Evolutionary conservation across 2,797 vertebrate genomes (phyloP).

Genomic region (Mionectes olivaceus): DNA sequence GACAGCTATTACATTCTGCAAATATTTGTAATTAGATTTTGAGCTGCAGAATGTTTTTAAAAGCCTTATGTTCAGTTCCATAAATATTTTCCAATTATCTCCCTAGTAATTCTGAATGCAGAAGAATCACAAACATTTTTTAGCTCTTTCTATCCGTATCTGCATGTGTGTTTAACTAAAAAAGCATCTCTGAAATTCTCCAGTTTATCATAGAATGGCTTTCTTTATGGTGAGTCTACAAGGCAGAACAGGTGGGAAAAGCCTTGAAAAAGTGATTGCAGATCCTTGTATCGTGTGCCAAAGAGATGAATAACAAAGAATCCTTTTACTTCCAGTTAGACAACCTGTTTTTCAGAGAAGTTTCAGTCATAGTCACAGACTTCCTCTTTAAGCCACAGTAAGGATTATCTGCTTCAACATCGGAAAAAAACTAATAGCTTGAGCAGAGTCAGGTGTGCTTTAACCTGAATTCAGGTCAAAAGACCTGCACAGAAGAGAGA

Average conservation of each 20-base stretch:
- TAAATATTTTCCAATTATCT: constrained; percentile 7
- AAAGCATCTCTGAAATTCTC: neutral
- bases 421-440: neutral
- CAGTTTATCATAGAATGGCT: neutral
- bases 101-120: neutral
- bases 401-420: neutral
- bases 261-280: neutral
- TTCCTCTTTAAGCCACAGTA: neutral
- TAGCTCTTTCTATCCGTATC: neutral
- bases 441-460: neutral
- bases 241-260: neutral
- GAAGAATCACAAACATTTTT: neutral
- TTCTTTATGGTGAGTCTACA: neutral
- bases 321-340: neutral
- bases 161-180: neutral
- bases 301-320: neutral
- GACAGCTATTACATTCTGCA: neutral
- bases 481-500: neutral
- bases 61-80: neutral
- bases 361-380: neutral
- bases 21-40: neutral
- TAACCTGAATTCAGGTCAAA: neutral
- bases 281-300: neutral
- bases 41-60: neutral
- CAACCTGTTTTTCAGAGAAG: neutral